Evolutionary conservation across 2,888 invertebrate genomes (phyloP), one percentile per base, ranked within the genome.

Genomic region (Sarcophaga variegata): DNA sequence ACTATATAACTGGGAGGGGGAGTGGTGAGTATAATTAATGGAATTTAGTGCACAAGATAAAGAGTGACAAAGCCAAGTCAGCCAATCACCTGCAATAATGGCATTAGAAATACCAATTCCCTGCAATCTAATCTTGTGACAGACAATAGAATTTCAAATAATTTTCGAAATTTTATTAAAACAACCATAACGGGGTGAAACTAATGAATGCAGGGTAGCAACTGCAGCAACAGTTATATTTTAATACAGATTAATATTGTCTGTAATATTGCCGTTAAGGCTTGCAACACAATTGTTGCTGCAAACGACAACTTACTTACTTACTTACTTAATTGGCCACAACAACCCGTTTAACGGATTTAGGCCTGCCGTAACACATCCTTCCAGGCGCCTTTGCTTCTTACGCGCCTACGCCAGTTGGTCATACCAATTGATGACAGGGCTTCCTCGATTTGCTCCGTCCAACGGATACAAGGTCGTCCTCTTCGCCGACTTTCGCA

Each of bases 201-300:
- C 70, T 62, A 78, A 54, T 17, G 17, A 54, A 17, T 37, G 8
- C 10, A 8, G 37, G 8, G 37, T 10, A 37, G 45, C 70, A 70
- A 25, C 64, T 70, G 63, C 75, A 71, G 74, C 59, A 76, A 75
- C 80, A 83, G 80, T 75, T 60, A 81, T 37, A 78, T 78, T 78
- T 72, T 78, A 87, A 81, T 71, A 83, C 78, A 78, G 77, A 83
- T 87, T 83, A 83, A 87, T 81, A 75, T 87, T 81, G 81, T 79
- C 86, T 78, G 78, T 78, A 87, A 47, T 71, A 37, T 37, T 37
- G 25, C 66, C 49, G 4, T 27, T 64, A 69, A 47, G 12, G n/a
- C 49, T 17, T 45, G 49, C 60, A 72, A 72, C 59, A 66, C 27
- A 62, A 54, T 63, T 62, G 60, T 47, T 20, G 20, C 49, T 20